Conservation (phyloP, 2,113 vertebrate genomes). For the Gnathonemus longibarbis region DNA sequence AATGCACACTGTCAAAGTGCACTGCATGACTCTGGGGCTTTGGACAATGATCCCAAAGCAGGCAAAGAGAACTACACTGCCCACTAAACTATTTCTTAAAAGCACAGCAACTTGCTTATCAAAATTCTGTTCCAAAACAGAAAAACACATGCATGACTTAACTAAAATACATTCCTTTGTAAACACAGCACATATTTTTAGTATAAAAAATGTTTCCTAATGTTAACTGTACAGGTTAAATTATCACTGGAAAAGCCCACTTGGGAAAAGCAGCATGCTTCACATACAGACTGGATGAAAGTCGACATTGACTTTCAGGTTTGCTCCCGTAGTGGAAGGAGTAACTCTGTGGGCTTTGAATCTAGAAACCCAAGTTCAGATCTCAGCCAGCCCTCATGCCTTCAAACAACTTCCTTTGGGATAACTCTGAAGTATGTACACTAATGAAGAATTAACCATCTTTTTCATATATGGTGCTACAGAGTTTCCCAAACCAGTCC, state of each 20-base stretch:
- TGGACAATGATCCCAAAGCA: neutral
- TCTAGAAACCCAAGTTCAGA: neutral
- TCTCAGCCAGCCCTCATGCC: neutral
- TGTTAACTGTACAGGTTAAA: neutral
- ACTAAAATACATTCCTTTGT: neutral
- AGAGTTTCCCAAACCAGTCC: too few species aligned
- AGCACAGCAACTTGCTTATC: neutral
- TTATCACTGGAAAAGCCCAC: neutral
- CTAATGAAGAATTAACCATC: neutral
- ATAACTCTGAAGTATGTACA: neutral
- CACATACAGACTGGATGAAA: neutral
- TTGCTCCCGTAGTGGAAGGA: neutral
- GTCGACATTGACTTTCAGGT: neutral
- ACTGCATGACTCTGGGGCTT: neutral
- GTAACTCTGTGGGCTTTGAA: neutral
- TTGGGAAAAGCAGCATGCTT: neutral
- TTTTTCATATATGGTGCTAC: neutral
- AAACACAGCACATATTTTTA: neutral
- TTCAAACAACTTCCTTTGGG: neutral
- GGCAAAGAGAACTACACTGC: neutral
- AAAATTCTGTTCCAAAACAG: neutral
- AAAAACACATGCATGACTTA: neutral
- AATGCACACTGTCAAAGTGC: neutral
- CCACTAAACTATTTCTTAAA: neutral
- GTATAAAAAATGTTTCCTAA: neutral